Percentiles rank a stretch among this genome's conserved stretches.
phyloP scores from a whole-genome alignment of 2,888 invertebrate genomes.

The Nycteola revayana region DNA sequence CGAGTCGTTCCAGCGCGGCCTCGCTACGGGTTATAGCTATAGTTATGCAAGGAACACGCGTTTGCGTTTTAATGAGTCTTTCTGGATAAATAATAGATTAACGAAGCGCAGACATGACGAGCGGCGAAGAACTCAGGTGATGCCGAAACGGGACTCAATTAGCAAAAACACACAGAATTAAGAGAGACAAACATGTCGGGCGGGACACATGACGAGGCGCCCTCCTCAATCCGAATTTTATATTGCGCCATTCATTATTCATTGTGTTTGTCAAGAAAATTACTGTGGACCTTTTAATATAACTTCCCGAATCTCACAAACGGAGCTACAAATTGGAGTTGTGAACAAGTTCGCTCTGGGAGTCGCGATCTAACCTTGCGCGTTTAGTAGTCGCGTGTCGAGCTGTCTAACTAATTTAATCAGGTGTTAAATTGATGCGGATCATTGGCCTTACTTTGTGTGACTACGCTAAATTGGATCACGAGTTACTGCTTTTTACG shows the following conservation, averaged over 20 bases:
- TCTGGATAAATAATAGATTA: constrained; percentile 63
- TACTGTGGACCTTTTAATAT: constrained; percentile 81
- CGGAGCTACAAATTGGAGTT: constrained; percentile 72
- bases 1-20: constrained; percentile 23
- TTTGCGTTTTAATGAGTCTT: constrained; percentile 55
- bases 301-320: constrained; percentile 69
- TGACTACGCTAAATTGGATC: no score
- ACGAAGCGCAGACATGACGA: constrained; percentile 39
- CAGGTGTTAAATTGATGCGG: constrained; percentile 47
- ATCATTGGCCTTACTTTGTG: not conserved
- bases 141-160: constrained; percentile 71
- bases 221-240: constrained; percentile 78
- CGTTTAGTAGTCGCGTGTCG: constrained; percentile 64
- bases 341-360: constrained; percentile 59
- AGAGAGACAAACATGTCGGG: constrained; percentile 74
- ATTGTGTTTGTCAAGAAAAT: constrained; percentile 79
- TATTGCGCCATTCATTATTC: constrained; percentile 77
- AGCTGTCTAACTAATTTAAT: constrained; percentile 65
- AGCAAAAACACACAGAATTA: constrained; percentile 80
- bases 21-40: not conserved
- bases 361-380: constrained; percentile 63
- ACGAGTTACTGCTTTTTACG: no score
- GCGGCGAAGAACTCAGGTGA: constrained; percentile 49
- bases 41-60: constrained; percentile 5
- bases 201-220: constrained; percentile 65